Evolutionary conservation across 2,888 invertebrate species (phyloP).

Genomic region (Sphecodes monilicornis): DNA sequence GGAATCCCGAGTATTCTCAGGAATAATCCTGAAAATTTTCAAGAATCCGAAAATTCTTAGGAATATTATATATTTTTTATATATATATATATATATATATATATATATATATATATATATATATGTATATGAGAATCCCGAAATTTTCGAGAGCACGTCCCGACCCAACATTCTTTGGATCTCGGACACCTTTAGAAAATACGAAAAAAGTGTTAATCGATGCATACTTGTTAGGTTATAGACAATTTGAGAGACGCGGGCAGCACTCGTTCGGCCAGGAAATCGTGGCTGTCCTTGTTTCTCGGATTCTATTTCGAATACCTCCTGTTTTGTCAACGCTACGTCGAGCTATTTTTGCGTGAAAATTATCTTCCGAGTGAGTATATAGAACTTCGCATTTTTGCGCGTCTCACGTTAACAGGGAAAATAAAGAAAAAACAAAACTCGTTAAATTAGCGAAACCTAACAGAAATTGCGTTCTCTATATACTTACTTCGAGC

Average conservation of each 20-base stretch:
- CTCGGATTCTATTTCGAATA: conserved; percentile 53
- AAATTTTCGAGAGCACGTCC: neutral
- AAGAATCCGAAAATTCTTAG: too few species aligned
- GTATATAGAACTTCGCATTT: conserved; percentile 47
- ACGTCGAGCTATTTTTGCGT: conserved; percentile 47
- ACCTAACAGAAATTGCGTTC: conserved; percentile 32
- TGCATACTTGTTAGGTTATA: conserved; percentile 41
- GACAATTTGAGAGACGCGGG: conserved; percentile 25
- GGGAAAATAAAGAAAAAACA: neutral
- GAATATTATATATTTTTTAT: too few species aligned
- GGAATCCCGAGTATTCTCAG: neutral
- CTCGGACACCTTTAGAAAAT: neutral
- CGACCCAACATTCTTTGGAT: neutral
- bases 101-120: too few species aligned
- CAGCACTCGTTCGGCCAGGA: neutral
- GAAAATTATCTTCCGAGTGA: conserved; percentile 45
- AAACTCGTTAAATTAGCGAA: neutral
- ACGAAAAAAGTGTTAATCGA: conserved; percentile 55
- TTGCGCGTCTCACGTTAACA: neutral
- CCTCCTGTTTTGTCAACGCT: conserved; percentile 41
- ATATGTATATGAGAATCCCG: too few species aligned
- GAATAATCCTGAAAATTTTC: too few species aligned
- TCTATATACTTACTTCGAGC: conserved; percentile 57
- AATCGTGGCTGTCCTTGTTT: conserved; percentile 32
- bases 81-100: too few species aligned